These are phyloP conservation scores for Alca torda DNA, from an alignment of 2,797 vertebrate species.

Conservation along the genomic window DNA sequence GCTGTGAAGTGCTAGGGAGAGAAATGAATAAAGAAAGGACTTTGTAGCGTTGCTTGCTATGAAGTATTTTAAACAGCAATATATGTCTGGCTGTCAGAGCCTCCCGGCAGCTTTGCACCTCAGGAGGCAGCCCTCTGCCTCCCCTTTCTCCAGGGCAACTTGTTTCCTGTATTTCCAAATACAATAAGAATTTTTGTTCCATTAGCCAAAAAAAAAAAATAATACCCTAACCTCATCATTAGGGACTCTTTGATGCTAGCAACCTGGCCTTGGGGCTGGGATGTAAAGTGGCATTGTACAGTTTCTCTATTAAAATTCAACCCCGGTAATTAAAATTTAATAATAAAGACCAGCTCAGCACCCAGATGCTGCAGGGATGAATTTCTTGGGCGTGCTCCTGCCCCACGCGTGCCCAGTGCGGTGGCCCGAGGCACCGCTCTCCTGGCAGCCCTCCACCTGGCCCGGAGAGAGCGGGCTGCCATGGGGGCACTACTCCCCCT, in stretches of 20 bases:
- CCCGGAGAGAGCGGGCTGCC: not conserved
- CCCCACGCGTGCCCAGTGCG: not conserved
- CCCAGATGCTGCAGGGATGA: not conserved
- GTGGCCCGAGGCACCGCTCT: accelerated
- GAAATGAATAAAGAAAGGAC: constrained; percentile 43
- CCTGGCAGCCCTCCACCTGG: not conserved
- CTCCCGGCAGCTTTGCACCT: not conserved
- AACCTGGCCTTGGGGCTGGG: not conserved
- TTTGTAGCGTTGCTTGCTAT: not conserved
- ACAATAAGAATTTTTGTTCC: not conserved
- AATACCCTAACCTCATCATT: not conserved
- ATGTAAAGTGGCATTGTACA: not conserved
- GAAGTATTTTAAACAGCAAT: constrained; percentile 26
- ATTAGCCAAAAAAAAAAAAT: not conserved
- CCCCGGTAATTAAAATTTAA: not conserved
- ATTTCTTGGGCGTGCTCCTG: not conserved
- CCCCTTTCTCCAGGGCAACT: not conserved
- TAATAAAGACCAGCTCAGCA: not conserved
- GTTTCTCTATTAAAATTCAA: constrained; percentile 25
- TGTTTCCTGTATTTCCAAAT: constrained; percentile 12
- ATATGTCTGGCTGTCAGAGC: constrained; percentile 1
- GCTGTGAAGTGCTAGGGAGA: constrained; percentile 35
- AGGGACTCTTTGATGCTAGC: not conserved
- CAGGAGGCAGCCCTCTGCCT: not conserved
- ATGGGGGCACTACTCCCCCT: not conserved